Evolutionary conservation across 2,888 invertebrate genomes (phyloP).

Genomic region (Margaritifera margaritifera): DNA sequence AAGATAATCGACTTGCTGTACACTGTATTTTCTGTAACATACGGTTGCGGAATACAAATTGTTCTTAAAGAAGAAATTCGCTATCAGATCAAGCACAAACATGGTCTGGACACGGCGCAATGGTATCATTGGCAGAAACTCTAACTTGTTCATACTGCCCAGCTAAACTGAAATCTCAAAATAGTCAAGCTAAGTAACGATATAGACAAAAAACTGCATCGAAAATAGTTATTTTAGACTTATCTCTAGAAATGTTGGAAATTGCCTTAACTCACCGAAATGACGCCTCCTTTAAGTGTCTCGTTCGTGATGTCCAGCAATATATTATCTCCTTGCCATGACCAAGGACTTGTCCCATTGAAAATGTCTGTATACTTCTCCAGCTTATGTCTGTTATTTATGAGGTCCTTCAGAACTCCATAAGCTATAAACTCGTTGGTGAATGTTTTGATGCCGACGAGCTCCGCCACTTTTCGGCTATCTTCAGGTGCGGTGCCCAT

Average conservation of each 20-base stretch:
- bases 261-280: constrained; percentile 42
- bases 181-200: too few species aligned
- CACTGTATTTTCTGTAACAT: too few species aligned
- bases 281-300: constrained; percentile 46
- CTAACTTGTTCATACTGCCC: too few species aligned
- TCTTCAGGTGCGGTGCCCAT: constrained; percentile 83
- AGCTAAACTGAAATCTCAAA: too few species aligned
- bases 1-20: too few species aligned
- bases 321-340: constrained; percentile 37
- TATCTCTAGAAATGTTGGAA: background rate
- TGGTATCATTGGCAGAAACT: too few species aligned
- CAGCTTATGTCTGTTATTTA: constrained; percentile 44
- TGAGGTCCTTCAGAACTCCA: constrained; percentile 76
- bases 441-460: constrained; percentile 92
- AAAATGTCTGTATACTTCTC: constrained; percentile 31
- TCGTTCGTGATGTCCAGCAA: constrained; percentile 35
- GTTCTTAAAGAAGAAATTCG: too few species aligned
- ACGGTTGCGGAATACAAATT: too few species aligned
- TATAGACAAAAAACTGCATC: too few species aligned
- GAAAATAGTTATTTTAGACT: too few species aligned
- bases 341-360: constrained; percentile 37
- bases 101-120: too few species aligned
- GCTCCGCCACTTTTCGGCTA: constrained; percentile 84
- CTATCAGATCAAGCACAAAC: too few species aligned
- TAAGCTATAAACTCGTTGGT: constrained; percentile 96